Percentiles rank a stretch among this genome's conserved stretches.
Conservation (phyloP, 2,888 invertebrate species). For the Brenthis daphne region DNA sequence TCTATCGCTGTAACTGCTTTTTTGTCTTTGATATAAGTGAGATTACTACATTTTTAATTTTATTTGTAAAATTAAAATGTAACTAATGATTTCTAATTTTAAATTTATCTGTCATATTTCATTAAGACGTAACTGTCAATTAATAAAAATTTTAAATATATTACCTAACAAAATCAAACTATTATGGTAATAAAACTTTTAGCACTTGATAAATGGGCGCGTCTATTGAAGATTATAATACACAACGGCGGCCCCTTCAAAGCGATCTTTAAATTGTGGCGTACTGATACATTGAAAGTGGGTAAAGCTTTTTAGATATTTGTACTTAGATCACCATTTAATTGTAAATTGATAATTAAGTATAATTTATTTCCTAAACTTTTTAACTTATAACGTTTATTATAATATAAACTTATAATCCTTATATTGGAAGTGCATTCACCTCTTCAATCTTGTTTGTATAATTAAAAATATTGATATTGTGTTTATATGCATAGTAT, state of each 20-base stretch:
- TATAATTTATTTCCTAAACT: too few relatives aligned
- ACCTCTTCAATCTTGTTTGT: too few relatives aligned
- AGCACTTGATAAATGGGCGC: constrained; percentile 85
- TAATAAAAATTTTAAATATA: neutral
- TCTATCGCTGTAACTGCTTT: too few relatives aligned
- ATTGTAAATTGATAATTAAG: too few relatives aligned
- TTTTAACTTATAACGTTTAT: too few relatives aligned
- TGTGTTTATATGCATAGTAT: too few relatives aligned
- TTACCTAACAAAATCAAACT: neutral
- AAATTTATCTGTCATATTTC: constrained; percentile 4
- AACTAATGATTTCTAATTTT: neutral
- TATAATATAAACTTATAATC: too few relatives aligned
- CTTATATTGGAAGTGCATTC: too few relatives aligned
- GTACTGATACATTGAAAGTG: constrained; percentile 70
- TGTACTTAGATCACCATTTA: neutral
- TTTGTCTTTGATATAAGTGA: too few relatives aligned
- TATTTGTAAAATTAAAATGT: neutral
- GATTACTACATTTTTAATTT: neutral
- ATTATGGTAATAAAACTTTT: constrained; percentile 55
- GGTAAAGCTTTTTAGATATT: constrained; percentile 44
- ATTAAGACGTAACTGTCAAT: constrained; percentile 13
- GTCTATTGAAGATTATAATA: constrained; percentile 83
- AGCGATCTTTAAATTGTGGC: constrained; percentile 55
- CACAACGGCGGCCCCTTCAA: constrained; percentile 85
- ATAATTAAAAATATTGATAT: too few relatives aligned